Evolutionary conservation across 2,797 vertebrate species (phyloP), one percentile per base, ranked within the genome.

Genomic region (Sarcoramphus papa): DNA sequence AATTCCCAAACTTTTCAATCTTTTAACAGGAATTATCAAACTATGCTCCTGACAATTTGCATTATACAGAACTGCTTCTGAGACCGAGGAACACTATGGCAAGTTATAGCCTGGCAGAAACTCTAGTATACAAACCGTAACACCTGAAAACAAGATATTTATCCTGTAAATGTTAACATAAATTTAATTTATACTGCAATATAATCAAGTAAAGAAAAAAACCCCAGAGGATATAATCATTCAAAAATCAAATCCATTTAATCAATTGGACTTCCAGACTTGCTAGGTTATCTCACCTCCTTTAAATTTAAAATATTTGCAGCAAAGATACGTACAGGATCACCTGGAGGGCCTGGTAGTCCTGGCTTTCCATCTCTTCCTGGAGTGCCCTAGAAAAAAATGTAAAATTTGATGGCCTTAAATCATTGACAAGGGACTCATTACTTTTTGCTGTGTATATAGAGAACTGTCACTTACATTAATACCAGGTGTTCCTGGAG

Each of bases 321-420:
- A 88, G 41, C 72, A 89, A 92, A 92, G 25, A 68, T 95, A 99
- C 99, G 21, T 98, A 99, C 99, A 92, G 98, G 99, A 98, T 99
- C 99, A 97, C 99, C 99, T 92, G 99, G 99, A 88, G 99, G 99
- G 91, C 99, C 99, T 51, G 99, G 98, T 23, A 98, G 98, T 79
- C 99, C 99, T 75, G 98, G 99, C 73, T 98, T 98, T 85, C 99
- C 99, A 89, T 99, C 98, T 95, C 97, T 98, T 88, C 99, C 99
- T 70, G 99, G 99, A 93, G 98, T 90, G 72, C 99, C 99, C 99
- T 99, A 97, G 88, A 98, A 98, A 93, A 33, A 97, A 87, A 93
- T 43, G 9, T 10, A 62, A 45, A 77, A 87, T 96, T 63, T 90
- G 62, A 40, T 43, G 27, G 60, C 24, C 28, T 96, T 84, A 70